Percentiles rank a stretch among this genome's conserved stretches.
Conservation (phyloP, 2,888 invertebrate genomes). For the Leptopilina myrica region DNA sequence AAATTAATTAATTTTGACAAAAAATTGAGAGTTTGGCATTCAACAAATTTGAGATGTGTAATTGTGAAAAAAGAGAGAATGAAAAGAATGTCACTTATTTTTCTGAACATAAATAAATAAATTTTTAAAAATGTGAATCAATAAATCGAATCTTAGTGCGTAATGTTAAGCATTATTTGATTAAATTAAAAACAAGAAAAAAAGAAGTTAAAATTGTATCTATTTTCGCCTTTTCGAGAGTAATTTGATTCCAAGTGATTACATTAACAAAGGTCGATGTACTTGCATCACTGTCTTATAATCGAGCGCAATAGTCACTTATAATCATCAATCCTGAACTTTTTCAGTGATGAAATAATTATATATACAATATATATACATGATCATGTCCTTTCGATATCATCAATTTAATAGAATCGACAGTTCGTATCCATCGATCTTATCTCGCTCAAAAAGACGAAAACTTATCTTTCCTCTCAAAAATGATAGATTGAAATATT, state of each 20-base stretch:
- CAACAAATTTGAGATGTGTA: no score
- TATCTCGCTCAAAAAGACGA: background rate
- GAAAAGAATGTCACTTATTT: no score
- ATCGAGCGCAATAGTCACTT: slow-evolving; percentile 22
- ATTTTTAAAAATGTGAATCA: background rate
- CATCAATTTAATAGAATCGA: slow-evolving; percentile 20
- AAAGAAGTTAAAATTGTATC: background rate
- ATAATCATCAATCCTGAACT: background rate
- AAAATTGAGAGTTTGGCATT: no score
- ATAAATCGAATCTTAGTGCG: background rate
- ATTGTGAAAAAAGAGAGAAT: no score
- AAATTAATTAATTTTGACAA: no score
- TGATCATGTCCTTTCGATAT: slow-evolving; percentile 26
- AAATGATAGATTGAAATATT: slow-evolving; percentile 30
- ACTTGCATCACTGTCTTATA: slow-evolving; percentile 25
- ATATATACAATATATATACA: slow-evolving; percentile 29
- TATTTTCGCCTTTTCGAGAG: background rate
- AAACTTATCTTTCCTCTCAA: background rate
- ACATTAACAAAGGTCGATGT: slow-evolving; percentile 1
- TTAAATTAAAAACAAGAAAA: background rate
- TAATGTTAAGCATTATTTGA: background rate
- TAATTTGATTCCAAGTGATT: slow-evolving; percentile 15
- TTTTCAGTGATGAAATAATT: slow-evolving; percentile 12
- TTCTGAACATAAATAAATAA: background rate
- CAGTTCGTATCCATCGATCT: slow-evolving; percentile 22